Conservation (phyloP, 2,797 vertebrate genomes). For the Falco novaeseelandiae region DNA sequence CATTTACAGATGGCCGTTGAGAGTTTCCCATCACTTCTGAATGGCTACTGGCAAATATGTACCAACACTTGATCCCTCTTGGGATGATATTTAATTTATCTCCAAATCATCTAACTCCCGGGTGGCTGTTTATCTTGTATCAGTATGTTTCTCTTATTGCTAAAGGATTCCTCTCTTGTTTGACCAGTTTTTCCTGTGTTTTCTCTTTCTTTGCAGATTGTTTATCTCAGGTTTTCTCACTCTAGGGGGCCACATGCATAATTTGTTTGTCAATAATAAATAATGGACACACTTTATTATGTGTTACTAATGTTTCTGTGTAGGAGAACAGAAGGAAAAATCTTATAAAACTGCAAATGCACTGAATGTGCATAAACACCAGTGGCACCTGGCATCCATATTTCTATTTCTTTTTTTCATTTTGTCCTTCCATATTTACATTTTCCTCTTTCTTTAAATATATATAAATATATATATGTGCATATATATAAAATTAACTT, state of each 20-base stretch:
- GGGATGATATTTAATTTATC: constrained; percentile 71
- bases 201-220: constrained; percentile 49
- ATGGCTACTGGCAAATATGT: constrained; percentile 38
- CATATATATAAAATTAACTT: neutral
- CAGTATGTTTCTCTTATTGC: constrained; percentile 15
- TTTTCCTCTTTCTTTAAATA: neutral
- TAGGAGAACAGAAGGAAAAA: neutral
- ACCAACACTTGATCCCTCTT: constrained; percentile 43
- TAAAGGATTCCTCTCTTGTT: constrained; percentile 59
- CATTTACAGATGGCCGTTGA: constrained; percentile 27
- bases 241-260: constrained; percentile 26
- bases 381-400: neutral
- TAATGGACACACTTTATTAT: constrained; percentile 54
- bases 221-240: constrained; percentile 62
- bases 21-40: constrained; percentile 28
- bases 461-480: neutral
- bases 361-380: neutral
- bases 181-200: constrained; percentile 41
- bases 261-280: constrained; percentile 67
- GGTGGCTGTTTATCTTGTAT: constrained; percentile 68
- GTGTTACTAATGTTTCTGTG: neutral
- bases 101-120: constrained; percentile 53
- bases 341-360: neutral
- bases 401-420: neutral
- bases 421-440: neutral